Conservation (phyloP, 2,888 invertebrate species). For the Muschampia plurimacula region DNA sequence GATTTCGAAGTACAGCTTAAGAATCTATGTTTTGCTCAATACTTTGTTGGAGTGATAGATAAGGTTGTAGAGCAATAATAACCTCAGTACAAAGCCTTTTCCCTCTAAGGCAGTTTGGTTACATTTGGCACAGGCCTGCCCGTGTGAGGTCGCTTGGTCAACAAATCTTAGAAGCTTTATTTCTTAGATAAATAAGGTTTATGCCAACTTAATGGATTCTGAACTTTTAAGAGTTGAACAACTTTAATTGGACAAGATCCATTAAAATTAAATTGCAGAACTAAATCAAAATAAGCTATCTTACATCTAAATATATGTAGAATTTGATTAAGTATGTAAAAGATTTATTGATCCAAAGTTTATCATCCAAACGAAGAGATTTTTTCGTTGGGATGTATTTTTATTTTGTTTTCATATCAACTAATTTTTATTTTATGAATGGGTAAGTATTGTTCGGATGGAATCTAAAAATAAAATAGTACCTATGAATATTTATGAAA, state of each 20-base stretch:
- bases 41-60: too few species aligned
- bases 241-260: background rate
- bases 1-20: too few species aligned
- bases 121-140: background rate
- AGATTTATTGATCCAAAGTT: background rate
- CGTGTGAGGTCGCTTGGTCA: constrained; percentile 14
- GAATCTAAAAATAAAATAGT: too few species aligned
- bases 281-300: background rate
- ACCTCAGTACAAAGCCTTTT: background rate
- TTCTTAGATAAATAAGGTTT: background rate
- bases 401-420: too few species aligned
- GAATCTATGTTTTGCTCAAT: too few species aligned
- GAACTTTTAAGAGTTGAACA: background rate
- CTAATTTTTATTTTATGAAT: too few species aligned
- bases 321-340: background rate
- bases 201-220: background rate
- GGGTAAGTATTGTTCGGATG: too few species aligned
- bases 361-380: too few species aligned
- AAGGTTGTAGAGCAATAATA: too few species aligned
- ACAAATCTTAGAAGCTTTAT: constrained; percentile 1
- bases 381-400: too few species aligned
- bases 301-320: background rate
- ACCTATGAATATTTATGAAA: too few species aligned
- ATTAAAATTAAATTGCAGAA: background rate
- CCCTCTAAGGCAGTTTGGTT: background rate